Evolutionary conservation across 2,888 invertebrate species (phyloP).

Genomic region (Brenthis ino): DNA sequence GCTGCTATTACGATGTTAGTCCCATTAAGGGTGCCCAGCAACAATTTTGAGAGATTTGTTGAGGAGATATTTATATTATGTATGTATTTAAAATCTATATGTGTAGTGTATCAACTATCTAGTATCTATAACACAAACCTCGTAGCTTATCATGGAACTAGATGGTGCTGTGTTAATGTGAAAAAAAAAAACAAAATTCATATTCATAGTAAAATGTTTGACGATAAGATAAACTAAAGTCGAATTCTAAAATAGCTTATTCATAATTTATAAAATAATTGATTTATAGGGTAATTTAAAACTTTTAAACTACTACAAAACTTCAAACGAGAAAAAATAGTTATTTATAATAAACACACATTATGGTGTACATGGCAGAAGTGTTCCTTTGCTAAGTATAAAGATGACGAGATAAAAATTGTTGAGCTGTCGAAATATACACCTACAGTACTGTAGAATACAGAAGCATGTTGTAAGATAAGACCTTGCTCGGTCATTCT

Average conservation of each 20-base stretch:
- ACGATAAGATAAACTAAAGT: not conserved
- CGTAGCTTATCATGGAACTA: too few species aligned
- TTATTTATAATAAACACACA: constrained; percentile 10
- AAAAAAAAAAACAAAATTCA: too few species aligned
- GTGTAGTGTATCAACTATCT: too few species aligned
- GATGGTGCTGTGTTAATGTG: too few species aligned
- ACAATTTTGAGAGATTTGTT: too few species aligned
- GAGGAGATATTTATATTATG: too few species aligned
- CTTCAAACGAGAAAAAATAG: constrained; percentile 6
- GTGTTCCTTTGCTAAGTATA: not conserved
- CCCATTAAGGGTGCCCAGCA: too few species aligned
- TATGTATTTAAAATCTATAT: too few species aligned
- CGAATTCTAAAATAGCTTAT: constrained; percentile 1
- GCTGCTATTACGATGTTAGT: too few species aligned
- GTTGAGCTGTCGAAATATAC: not conserved
- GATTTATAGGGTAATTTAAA: constrained; percentile 9
- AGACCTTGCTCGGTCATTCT: not conserved
- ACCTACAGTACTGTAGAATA: not conserved
- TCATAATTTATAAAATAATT: constrained; percentile 6
- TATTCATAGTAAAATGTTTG: too few species aligned
- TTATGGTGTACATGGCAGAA: not conserved
- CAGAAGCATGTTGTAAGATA: not conserved
- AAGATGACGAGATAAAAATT: not conserved
- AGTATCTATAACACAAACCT: too few species aligned
- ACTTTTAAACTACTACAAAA: not conserved